A percentile compares a stretch with the other conserved stretches of the same genome.
Conservation (phyloP, 2,113 vertebrate species). For the Labeo rohita region DNA sequence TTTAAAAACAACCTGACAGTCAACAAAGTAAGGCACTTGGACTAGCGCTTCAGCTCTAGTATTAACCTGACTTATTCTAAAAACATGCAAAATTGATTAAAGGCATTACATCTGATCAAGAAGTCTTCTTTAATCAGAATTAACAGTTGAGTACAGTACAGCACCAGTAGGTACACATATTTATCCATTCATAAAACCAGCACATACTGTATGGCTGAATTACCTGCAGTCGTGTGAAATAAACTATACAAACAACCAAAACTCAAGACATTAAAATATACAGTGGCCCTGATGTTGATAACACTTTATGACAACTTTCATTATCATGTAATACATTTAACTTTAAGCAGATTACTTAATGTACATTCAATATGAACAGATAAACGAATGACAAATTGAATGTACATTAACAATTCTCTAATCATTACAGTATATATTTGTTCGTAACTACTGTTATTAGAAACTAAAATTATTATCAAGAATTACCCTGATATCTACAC, state of each 20-base stretch:
- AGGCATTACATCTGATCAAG: background rate
- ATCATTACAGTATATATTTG: background rate
- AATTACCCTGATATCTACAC: background rate
- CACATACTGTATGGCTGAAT: background rate
- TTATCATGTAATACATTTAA: background rate
- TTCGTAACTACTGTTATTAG: background rate
- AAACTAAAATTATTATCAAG: background rate
- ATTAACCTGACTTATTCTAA: background rate
- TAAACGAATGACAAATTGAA: background rate
- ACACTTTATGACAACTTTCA: background rate
- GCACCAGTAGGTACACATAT: background rate
- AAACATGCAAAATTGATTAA: background rate
- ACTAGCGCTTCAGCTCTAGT: background rate
- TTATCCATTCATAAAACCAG: background rate
- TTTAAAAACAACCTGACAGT: constrained; percentile 57
- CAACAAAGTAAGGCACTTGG: background rate
- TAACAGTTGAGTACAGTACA: background rate
- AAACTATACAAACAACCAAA: background rate
- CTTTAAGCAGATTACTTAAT: background rate
- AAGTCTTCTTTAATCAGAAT: background rate
- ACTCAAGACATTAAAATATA: background rate
- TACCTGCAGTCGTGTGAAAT: constrained; percentile 9
- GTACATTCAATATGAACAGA: background rate
- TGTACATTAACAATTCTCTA: background rate
- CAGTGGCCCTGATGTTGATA: background rate